Conservation (phyloP, 1,140 invertebrate genomes). For the Xylocopa sonorina region DNA sequence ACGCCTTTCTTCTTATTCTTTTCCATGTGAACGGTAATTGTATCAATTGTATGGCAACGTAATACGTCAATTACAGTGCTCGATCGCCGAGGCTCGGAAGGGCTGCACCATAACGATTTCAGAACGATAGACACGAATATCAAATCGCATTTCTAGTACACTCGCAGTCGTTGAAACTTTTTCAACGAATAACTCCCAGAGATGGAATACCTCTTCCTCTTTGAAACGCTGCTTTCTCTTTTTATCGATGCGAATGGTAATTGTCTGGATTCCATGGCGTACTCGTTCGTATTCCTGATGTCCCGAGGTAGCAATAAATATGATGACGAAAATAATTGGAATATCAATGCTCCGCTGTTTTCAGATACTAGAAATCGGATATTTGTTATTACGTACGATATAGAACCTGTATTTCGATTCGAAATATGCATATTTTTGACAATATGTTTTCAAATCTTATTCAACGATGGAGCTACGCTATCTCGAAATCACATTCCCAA, state of each 20-base stretch:
- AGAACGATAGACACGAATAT: neutral
- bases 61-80: too few relatives aligned
- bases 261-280: constrained; percentile 6
- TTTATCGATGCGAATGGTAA: constrained; percentile 1
- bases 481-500: neutral
- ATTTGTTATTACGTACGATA: too few relatives aligned
- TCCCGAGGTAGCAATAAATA: neutral
- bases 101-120: neutral
- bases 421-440: neutral
- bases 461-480: neutral
- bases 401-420: too few relatives aligned
- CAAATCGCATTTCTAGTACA: neutral
- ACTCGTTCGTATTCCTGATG: neutral
- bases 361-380: too few relatives aligned
- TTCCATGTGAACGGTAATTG: neutral
- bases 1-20: neutral
- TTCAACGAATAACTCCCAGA: neutral
- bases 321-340: neutral
- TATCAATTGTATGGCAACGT: neutral
- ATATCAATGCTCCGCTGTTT: neutral
- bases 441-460: neutral
- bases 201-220: neutral
- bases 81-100: neutral
- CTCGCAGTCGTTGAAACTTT: constrained; percentile 3
- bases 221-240: neutral